Evolutionary conservation across 2,888 invertebrate genomes (phyloP).

Genomic region (Cerceris rybyensis): DNA sequence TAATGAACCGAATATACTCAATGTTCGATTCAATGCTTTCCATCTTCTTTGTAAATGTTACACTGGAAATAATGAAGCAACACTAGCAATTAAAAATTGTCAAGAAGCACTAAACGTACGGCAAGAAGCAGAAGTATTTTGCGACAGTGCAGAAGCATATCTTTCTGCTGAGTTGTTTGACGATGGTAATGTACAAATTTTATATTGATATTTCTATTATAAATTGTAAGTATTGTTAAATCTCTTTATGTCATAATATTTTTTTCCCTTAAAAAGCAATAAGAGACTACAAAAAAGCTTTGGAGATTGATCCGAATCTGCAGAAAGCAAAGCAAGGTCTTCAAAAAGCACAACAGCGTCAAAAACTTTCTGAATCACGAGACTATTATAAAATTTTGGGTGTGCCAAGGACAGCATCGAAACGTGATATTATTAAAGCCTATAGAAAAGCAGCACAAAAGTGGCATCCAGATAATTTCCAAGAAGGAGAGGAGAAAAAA

Average conservation of each 20-base stretch:
- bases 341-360: constrained; percentile 93
- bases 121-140: constrained; percentile 90
- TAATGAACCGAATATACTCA: constrained; percentile 87
- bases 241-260: background rate
- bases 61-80: constrained; percentile 87
- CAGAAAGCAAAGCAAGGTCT: constrained; percentile 95
- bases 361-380: constrained; percentile 95
- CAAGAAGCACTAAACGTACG: constrained; percentile 89
- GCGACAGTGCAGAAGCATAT: constrained; percentile 96
- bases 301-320: constrained; percentile 90
- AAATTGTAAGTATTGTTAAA: background rate
- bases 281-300: constrained; percentile 92
- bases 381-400: constrained; percentile 99
- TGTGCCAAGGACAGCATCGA: constrained; percentile 94
- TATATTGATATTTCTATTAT: background rate
- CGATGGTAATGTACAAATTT: constrained; percentile 85
- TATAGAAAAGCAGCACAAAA: constrained; percentile 98
- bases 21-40: constrained; percentile 89
- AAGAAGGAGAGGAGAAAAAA: constrained; percentile 93
- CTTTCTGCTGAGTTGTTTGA: constrained; percentile 95
- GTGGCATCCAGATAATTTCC: constrained; percentile 99
- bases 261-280: constrained; percentile 85
- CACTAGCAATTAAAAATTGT: constrained; percentile 90
- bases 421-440: constrained; percentile 96
- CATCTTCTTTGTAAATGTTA: constrained; percentile 92